Evolutionary conservation across 1,140 invertebrate species (phyloP), one percentile per base, ranked within the genome.

Genomic region (Ceratina australensis): DNA sequence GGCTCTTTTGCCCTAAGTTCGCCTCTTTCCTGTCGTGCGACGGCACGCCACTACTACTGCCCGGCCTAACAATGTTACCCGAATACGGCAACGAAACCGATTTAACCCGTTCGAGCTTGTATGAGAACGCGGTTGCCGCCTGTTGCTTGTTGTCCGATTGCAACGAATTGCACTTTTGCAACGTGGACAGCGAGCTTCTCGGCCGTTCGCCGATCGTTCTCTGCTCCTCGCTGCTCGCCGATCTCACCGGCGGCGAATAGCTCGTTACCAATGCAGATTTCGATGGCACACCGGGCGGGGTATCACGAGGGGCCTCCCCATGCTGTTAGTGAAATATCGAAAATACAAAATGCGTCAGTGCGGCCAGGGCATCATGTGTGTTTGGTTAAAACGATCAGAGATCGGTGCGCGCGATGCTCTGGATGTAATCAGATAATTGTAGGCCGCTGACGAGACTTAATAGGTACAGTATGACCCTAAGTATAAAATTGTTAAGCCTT

Each of bases 321-420:
- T 90, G 90, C 90, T 91, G 88, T 91, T 90, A 90, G 90, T 90
- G 82, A 89, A 90, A 87, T 86, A 88, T 85, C 84, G 86, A 84
- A 87, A 83, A 82, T 82, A 87, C 22, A 50, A 42, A 49, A 77
- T 87, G 84, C 73, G 79, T 86, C 72, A 86, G 69, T 89, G 81
- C 75, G 47, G 76, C 42, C 26, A 22, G 22, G 33, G 33, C 33
- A 42, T 59, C 26, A 18, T 16, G n/a, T 18, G 54, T n/a, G n/a
- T 3, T 24, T 52, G 73, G 80, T 71, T 60, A 77, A 71, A 52
- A 69, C 47, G 72, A 57, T 75, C 72, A 18, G 20, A 54, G 68
- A 71, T 71, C 54, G 68, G 16, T 71, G 68, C 68, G 49, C 24
- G 15, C 16, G 52, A 54, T 33, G 33, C 7, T 20, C n/a, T 15